Conservation (phyloP, 1,140 invertebrate species). For the Gonatopus flavifemur region DNA sequence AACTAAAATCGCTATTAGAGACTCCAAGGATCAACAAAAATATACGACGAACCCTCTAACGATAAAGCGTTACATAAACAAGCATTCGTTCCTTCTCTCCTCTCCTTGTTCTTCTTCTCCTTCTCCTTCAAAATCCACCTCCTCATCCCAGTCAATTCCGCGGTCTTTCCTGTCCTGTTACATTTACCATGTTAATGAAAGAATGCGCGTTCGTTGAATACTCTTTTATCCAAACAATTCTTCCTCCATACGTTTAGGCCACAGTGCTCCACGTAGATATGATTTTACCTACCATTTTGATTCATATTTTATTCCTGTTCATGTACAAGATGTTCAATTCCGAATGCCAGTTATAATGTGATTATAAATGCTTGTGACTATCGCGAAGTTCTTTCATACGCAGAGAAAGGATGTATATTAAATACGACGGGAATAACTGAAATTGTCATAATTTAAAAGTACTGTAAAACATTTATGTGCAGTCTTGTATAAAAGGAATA, state of each 20-base stretch:
- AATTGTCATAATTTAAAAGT: too few relatives aligned
- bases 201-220: slow-evolving; percentile 14
- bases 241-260: slow-evolving; percentile 7
- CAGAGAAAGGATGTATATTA: too few relatives aligned
- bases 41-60: slow-evolving; percentile 32
- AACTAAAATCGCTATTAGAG: slow-evolving; percentile 40
- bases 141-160: slow-evolving; percentile 17
- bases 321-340: too few relatives aligned
- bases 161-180: slow-evolving; percentile 7
- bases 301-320: too few relatives aligned
- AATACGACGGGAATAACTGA: too few relatives aligned
- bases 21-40: slow-evolving; percentile 37
- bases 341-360: too few relatives aligned
- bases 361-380: too few relatives aligned
- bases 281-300: too few relatives aligned
- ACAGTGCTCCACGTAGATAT: not conserved
- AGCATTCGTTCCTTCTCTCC: slow-evolving; percentile 12
- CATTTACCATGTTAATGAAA: slow-evolving; percentile 31
- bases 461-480: too few relatives aligned
- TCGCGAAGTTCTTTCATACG: too few relatives aligned
- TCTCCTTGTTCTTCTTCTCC: slow-evolving; percentile 4
- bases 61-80: slow-evolving; percentile 43
- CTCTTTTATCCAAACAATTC: slow-evolving; percentile 22
- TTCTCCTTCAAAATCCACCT: not conserved
- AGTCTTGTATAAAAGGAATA: too few relatives aligned